Evolutionary conservation across 2,113 vertebrate genomes (phyloP), one percentile per base, ranked within the genome.

Genomic region (Syngnathus floridae): DNA sequence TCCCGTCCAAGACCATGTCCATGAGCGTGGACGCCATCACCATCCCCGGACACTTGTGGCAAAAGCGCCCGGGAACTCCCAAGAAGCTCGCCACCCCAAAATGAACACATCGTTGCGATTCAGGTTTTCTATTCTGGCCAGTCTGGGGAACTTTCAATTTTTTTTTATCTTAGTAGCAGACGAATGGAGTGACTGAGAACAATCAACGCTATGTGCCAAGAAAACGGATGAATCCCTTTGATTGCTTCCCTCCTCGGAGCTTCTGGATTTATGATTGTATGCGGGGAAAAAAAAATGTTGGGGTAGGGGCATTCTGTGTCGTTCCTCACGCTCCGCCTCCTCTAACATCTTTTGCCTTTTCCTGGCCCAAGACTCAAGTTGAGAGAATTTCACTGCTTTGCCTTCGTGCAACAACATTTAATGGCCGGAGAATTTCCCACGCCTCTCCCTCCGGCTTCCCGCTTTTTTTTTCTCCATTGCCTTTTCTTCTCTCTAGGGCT

Each of bases 1-100:
- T 96, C 84, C 95, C 95, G 16, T 93, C 93, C 88, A 95, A 95
- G 88, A 95, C 94, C 79, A 94, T 97, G 93, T 97, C 95, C 46
- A 94, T 95, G 92, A 95, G 93, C 1, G 94, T 97, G 12, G 95
- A 97, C 0, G 95, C 95, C 73, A 92, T 97, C 81, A 97, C 95
- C 71, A 95, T 97, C 82, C 94, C 94, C 8, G 88, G 90, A 38
- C 92, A 95, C 74, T 88, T 95, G 73, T 96, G 95, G 94, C 93
- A 95, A 78, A 91, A 93, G 87, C 91, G 93, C 68, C 94, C 93
- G 1, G 92, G 89, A 48, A 94, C 94, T 1, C 94, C 95, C 55
- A 95, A 95, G 77, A 96, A 95, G 77, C 88, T 92, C 0, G 76
- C 91, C 70, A 94, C 93, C 45, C 93, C 93, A 17, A 96, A 95